Evolutionary conservation across 2,113 vertebrate genomes (phyloP).

Genomic region (Catagonus wagneri): DNA sequence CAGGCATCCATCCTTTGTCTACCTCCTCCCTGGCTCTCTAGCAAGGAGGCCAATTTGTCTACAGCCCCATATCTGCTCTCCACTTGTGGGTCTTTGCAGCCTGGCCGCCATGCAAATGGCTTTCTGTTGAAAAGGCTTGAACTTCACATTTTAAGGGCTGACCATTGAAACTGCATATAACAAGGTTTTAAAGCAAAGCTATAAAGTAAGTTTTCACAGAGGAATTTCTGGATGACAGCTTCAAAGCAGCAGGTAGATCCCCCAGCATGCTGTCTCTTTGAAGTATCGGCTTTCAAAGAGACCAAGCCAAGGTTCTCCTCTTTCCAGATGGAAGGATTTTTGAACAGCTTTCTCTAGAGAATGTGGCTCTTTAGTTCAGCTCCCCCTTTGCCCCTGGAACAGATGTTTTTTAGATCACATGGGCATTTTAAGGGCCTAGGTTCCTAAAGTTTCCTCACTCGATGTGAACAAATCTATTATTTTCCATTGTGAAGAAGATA

Average conservation of each 20-base stretch:
- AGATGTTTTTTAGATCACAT: neutral
- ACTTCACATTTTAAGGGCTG: constrained; percentile 57
- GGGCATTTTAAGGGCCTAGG: neutral
- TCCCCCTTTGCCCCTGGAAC: constrained; percentile 41
- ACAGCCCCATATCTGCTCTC: neutral
- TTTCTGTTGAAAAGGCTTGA: constrained; percentile 31
- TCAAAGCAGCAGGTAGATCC: constrained; percentile 58
- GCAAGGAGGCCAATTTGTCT: neutral
- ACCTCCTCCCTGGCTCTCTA: neutral
- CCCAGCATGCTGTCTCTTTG: constrained; percentile 2
- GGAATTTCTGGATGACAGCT: constrained; percentile 56
- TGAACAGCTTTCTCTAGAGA: neutral
- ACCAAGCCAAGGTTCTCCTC: neutral
- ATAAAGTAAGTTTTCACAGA: constrained; percentile 59
- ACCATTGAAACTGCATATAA: constrained; percentile 45
- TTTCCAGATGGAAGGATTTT: constrained; percentile 32
- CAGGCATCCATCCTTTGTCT: rapidly evolving
- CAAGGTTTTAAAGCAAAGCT: constrained; percentile 55
- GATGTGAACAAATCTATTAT: neutral
- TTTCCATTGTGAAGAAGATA: constrained; percentile 32
- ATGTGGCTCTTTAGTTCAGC: neutral
- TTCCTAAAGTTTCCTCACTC: neutral
- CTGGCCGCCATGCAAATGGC: neutral
- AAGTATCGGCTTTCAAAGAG: constrained; percentile 63
- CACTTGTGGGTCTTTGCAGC: neutral